Evolutionary conservation across 2,888 invertebrate species (phyloP).

Genomic region (Sphinx pinastri): DNA sequence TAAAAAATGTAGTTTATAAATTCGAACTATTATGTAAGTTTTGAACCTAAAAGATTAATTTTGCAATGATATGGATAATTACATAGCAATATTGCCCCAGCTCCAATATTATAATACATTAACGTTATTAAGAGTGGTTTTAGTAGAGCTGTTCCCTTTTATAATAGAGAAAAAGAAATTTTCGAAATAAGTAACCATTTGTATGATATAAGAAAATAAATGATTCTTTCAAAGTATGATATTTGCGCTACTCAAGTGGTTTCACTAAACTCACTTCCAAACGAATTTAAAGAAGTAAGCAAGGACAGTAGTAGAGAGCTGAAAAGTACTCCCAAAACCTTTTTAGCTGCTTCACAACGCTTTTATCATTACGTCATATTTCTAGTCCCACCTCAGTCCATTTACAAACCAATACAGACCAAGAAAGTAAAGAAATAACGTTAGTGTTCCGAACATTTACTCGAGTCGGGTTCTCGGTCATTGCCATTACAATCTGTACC

Average conservation of each 20-base stretch:
- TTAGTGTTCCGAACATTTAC: constrained; percentile 44
- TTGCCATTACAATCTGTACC: constrained; percentile 62
- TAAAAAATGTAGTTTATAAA: not conserved
- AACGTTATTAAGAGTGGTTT: too few relatives aligned
- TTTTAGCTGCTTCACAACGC: not conserved
- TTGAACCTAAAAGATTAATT: not conserved
- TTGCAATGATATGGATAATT: not conserved
- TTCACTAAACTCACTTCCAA: too few relatives aligned
- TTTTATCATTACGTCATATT: not conserved
- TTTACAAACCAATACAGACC: constrained; percentile 22
- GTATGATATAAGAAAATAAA: too few relatives aligned
- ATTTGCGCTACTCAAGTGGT: too few relatives aligned
- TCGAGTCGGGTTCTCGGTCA: constrained; percentile 55
- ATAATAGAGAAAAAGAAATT: too few relatives aligned
- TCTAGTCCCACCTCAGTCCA: not conserved
- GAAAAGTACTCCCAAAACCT: too few relatives aligned
- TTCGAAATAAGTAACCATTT: too few relatives aligned
- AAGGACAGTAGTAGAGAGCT: too few relatives aligned
- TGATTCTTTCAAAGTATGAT: too few relatives aligned
- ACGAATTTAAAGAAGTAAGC: too few relatives aligned
- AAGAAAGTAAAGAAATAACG: constrained; percentile 37
- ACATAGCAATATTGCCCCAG: not conserved
- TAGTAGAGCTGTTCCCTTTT: too few relatives aligned
- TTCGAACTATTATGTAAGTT: not conserved
- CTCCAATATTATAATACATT: too few relatives aligned